Evolutionary conservation across 1,140 invertebrate genomes (phyloP), one percentile per base, ranked within the genome.

Genomic region (Lepidostoma basale): DNA sequence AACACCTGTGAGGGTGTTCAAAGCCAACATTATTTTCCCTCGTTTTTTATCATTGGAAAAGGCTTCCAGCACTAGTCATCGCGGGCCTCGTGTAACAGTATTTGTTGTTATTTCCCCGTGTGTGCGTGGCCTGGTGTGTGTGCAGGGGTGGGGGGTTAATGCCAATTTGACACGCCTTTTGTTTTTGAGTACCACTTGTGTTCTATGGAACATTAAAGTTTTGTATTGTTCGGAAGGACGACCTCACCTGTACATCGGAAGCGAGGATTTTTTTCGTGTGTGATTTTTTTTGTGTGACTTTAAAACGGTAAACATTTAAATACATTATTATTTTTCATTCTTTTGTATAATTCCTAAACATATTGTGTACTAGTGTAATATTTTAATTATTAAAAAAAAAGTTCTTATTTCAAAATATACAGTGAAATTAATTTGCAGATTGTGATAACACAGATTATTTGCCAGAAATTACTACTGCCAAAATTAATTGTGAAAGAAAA

Each of bases 161-260:
- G 67, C 64, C 67, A 69, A 69, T 69, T 73, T 73, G 70, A 73
- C 70, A 73, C 67, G 70, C 62, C 67, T 73, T 69, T 73, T 73
- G 70, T 73, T 73, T 67, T 73, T 62, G 62, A 73, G 67, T 69
- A 69, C 67, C 70, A 72, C 62, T 72, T 60, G 65, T 59, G 54
- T 66, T 72, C 64, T 72, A 72, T 72, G 70, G 70, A 62, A 64
- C 66, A 72, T 66, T 68, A 72, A 71, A 72, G 66, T 72, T 72
- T 67, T 63, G 59, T 71, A 47, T 62, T 36, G 67, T 45, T 44
- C 30, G 26, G 49, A 40, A 33, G 64, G 64, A 66, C 64, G 52
- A 66, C 25, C 39, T 66, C 44, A 47, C 60, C 42, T 33, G 42
- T 63, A 26, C 44, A 47, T 10, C 12, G 22, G 16, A 49, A 49